Conservation (phyloP, 2,888 invertebrate species). For the Tigriopus californicus region DNA sequence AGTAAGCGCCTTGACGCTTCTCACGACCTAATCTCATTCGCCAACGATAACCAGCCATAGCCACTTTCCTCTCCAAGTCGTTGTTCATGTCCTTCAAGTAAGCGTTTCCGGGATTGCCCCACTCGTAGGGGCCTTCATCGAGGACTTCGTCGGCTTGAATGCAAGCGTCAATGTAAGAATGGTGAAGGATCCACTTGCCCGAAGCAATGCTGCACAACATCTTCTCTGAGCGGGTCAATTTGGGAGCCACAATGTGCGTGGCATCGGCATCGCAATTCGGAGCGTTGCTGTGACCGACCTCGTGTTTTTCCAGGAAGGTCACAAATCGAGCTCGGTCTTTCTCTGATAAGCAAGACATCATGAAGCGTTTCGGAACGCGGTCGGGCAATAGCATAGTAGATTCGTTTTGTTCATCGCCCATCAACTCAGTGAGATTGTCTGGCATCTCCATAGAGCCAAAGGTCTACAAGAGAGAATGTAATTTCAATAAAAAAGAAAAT, state of each 20-base stretch:
- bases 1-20: background rate
- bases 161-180: background rate
- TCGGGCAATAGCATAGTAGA: background rate
- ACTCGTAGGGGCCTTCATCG: background rate
- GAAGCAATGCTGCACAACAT: background rate
- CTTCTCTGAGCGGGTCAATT: background rate
- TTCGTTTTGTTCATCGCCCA: background rate
- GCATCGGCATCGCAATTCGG: background rate
- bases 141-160: background rate
- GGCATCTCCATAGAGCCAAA: background rate
- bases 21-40: background rate
- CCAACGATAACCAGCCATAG: background rate
- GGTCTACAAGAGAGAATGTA: background rate
- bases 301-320: background rate
- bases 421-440: background rate
- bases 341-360: background rate
- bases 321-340: background rate
- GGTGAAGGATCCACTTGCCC: background rate
- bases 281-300: background rate
- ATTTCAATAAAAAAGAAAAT: no score
- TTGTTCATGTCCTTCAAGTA: background rate
- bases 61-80: background rate
- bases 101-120: background rate
- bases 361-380: background rate
- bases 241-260: constrained; percentile 2